These are phyloP conservation scores for Enteromius treurensis DNA, from an alignment of 2,797 vertebrate species.

Conservation along the genomic window DNA sequence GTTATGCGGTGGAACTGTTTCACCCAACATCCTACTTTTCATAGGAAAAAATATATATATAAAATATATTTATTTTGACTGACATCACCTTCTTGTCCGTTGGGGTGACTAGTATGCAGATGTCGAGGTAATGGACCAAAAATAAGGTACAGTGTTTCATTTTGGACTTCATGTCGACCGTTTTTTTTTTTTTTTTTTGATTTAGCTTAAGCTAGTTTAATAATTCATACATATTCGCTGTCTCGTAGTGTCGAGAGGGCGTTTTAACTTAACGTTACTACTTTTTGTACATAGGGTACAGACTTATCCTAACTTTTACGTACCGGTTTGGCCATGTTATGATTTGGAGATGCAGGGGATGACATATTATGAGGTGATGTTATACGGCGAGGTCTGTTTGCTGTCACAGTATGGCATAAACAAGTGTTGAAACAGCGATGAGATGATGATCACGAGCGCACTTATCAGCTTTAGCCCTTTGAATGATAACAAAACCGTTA, in stretches of 20 bases:
- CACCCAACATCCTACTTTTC: conserved; percentile 45
- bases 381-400: neutral
- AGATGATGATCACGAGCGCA: neutral
- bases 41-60: conserved; percentile 24
- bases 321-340: neutral
- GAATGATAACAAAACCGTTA: conserved; percentile 43
- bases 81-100: conserved; percentile 1
- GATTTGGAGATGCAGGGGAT: conserved; percentile 7
- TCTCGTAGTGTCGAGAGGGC: neutral
- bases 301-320: neutral
- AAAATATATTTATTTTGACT: conserved; percentile 5
- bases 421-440: neutral
- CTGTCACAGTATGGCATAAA: neutral
- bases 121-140: conserved; percentile 54
- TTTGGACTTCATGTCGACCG: neutral
- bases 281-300: neutral
- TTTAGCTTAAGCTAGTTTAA: neutral
- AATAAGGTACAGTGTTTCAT: conserved; percentile 50
- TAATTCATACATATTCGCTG: neutral
- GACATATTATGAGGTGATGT: neutral
- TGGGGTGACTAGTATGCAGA: conserved; percentile 35
- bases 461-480: neutral
- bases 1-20: conserved; percentile 43
- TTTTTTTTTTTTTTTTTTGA: neutral
- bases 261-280: neutral